phyloP scores from a whole-genome alignment of 2,888 invertebrate species.

The Chrysotoxum bicinctum region DNA sequence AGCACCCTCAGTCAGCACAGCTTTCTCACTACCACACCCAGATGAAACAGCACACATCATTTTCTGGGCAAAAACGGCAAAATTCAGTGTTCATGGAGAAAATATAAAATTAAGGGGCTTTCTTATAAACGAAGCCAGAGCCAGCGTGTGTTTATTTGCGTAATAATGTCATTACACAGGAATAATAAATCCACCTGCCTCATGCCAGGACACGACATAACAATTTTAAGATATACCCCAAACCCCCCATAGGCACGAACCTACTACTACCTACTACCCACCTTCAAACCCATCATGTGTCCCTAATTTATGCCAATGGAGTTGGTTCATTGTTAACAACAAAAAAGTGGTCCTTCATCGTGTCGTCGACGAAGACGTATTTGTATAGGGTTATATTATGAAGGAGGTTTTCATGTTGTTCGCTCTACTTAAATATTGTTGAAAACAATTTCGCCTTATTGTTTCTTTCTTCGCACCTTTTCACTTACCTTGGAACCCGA shows the following conservation, averaged over 20 bases:
- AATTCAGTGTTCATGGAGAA: constrained; percentile 7
- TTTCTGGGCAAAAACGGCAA: constrained; percentile 1
- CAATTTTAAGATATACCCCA: neutral
- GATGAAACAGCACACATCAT: constrained; percentile 18
- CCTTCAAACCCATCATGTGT: neutral
- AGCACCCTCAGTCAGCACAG: neutral
- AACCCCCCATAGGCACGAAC: neutral
- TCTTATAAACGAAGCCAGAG: constrained; percentile 19
- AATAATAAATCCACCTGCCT: constrained; percentile 66
- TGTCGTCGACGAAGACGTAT: neutral
- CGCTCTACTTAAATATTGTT: neutral
- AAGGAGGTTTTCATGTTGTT: neutral
- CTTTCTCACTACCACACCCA: neutral
- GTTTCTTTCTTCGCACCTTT: constrained; percentile 54
- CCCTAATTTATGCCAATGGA: constrained; percentile 60
- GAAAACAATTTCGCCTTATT: constrained; percentile 4
- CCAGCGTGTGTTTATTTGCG: constrained; percentile 68
- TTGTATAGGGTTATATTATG: neutral
- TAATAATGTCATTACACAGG: constrained; percentile 66
- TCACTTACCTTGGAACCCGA: constrained; percentile 9
- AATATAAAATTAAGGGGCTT: constrained; percentile 45
- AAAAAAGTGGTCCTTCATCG: constrained; percentile 20
- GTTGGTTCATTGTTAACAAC: constrained; percentile 28
- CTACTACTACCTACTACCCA: neutral
- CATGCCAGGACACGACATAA: constrained; percentile 47